Evolutionary conservation across 2,797 vertebrate species (phyloP), one percentile per base, ranked within the genome.

Genomic region (Semotilus atromaculatus): DNA sequence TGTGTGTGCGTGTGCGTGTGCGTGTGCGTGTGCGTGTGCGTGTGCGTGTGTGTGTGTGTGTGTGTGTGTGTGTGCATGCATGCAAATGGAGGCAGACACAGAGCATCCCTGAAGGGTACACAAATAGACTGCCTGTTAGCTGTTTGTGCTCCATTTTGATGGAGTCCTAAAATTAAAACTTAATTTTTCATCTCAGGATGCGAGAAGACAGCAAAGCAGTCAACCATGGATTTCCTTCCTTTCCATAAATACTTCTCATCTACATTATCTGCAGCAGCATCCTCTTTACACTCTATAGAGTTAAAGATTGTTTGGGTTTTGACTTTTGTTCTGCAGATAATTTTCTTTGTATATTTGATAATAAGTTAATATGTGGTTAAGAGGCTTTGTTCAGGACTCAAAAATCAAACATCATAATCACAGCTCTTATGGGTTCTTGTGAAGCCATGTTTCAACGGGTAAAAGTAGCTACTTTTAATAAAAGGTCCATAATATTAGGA

Each of bases 181-280:
- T 80, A 4, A 73, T 86, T 88, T 84, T 71, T 86, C 81, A 72
- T 84, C 36, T 64, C 36, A 58, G 76, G 26, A 81, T 75, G 53
- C 38, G 19, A 34, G 40, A 72, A 71, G 26, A 34, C 58, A 80
- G 29, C 26, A 62, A 62, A 9, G 38, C 16, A 73, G 29, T 66
- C 75, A 66, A 76, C 34, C 72, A 51, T 76, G 14, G 5, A 31
- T 81, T 70, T 68, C 60, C 43, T 81, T 68, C 64, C 73, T 45
- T 34, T 75, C 48, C 72, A 55, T 53, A 81, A 64, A 40, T 67
- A 19, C 60, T 64, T 45, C 45, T 76, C 31, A 64, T 29, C 38
- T 66, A 62, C 80, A 86, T 40, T 26, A 8, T 48, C 23, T 80
- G 26, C 58, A 19, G 38, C 55, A 60, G 45, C 23, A 29, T 53